Conservation (phyloP, 2,797 vertebrate genomes). For the Ctenopoma multispine region DNA sequence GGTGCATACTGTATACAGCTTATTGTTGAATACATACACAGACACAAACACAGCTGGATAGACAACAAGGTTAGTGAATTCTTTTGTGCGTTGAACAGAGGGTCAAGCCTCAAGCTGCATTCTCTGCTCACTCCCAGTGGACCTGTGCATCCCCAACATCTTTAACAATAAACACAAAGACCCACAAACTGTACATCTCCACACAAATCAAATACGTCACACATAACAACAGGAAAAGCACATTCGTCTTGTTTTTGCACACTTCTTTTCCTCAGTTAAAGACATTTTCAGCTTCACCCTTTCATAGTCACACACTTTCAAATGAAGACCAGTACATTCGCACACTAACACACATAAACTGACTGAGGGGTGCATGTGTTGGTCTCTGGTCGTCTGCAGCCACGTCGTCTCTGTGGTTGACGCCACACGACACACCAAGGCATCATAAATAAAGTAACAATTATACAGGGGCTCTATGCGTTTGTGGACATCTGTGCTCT, state of each 20-base stretch:
- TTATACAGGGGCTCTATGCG: slow-evolving; percentile 52
- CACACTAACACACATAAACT: slow-evolving; percentile 85
- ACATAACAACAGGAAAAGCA: slow-evolving; percentile 20
- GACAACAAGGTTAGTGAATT: slow-evolving; percentile 43
- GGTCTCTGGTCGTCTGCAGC: slow-evolving; percentile 98
- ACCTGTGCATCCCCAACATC: slow-evolving; percentile 86
- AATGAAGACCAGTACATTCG: slow-evolving; percentile 57
- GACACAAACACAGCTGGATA: slow-evolving; percentile 10
- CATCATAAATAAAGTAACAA: slow-evolving; percentile 88
- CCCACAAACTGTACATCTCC: slow-evolving; percentile 25
- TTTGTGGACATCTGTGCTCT: slow-evolving; percentile 84
- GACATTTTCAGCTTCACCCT: slow-evolving; percentile 15
- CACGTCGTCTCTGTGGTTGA: slow-evolving; percentile 99
- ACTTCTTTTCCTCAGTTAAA: not conserved
- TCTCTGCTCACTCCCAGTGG: slow-evolving; percentile 96
- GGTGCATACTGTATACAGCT: not conserved
- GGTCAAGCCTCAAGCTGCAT: slow-evolving; percentile 95
- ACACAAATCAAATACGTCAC: slow-evolving; percentile 11
- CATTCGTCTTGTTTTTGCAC: not conserved
- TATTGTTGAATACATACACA: slow-evolving; percentile 22
- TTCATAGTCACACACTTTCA: slow-evolving; percentile 63
- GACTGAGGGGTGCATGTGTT: slow-evolving; percentile 87
- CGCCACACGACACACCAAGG: slow-evolving; percentile 97
- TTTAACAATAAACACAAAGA: slow-evolving; percentile 46
- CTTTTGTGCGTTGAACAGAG: slow-evolving; percentile 79